phyloP scores from a whole-genome alignment of 2,888 invertebrate genomes.

The Bugulina stolonifera region DNA sequence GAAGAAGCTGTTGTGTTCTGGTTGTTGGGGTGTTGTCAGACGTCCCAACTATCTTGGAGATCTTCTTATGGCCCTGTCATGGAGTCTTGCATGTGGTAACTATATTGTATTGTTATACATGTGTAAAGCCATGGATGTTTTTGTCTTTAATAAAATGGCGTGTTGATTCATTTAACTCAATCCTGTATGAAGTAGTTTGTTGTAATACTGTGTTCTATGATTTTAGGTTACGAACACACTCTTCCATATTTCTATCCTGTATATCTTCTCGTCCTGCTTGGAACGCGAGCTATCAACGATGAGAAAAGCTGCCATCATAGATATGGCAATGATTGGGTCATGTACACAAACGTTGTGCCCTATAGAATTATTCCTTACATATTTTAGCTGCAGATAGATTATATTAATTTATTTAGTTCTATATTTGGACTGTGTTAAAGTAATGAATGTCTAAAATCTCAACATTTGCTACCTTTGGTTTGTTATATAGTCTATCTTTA shows the following conservation, averaged over 20 bases:
- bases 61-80: constrained; percentile 65
- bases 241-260: constrained; percentile 58
- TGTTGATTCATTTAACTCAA: too few species aligned
- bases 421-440: too few species aligned
- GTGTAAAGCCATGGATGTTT: too few species aligned
- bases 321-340: constrained; percentile 74
- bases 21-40: constrained; percentile 74
- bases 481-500: too few species aligned
- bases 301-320: constrained; percentile 67
- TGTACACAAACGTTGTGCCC: constrained; percentile 71
- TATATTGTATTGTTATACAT: too few species aligned
- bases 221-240: neutral
- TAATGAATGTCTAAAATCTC: too few species aligned
- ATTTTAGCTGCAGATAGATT: constrained; percentile 34
- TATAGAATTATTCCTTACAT: constrained; percentile 65
- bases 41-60: constrained; percentile 87
- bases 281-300: constrained; percentile 67
- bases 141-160: too few species aligned
- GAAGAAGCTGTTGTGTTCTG: constrained; percentile 68
- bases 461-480: too few species aligned
- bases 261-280: constrained; percentile 59
- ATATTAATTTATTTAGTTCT: too few species aligned
- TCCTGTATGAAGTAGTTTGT: too few species aligned
- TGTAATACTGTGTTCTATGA: too few species aligned
- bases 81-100: constrained; percentile 61